Percentiles rank a stretch among this genome's conserved stretches.
These are phyloP conservation scores for Orgyia antiqua DNA, from an alignment of 2,888 invertebrate genomes.

Conservation along the genomic window DNA sequence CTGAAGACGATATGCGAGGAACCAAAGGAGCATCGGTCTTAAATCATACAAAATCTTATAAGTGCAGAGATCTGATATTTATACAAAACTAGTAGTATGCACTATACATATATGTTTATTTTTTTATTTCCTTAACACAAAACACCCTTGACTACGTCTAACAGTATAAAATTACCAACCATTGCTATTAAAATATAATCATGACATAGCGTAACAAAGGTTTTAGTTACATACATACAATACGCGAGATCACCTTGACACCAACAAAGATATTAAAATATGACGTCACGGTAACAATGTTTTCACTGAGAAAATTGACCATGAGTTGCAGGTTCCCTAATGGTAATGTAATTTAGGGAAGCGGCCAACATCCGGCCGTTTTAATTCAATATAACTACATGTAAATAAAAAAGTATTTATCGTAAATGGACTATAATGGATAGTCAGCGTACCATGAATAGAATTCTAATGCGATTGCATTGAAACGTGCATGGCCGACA, in stretches of 20 bases:
- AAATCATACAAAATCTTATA: no score
- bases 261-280: conserved; percentile 1
- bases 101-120: no score
- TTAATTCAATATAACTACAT: conserved; percentile 48
- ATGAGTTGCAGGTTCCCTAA: conserved; percentile 47
- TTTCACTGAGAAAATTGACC: conserved; percentile 27
- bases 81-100: no score
- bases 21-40: no score
- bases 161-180: no score
- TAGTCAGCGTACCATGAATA: conserved; percentile 44
- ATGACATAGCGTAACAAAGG: no score
- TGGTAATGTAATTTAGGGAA: conserved; percentile 49
- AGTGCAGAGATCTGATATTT: no score
- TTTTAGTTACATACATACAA: no score
- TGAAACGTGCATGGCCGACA: conserved; percentile 11
- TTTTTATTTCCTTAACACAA: no score
- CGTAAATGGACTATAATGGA: conserved; percentile 52
- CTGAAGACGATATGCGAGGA: no score
- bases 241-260: conserved; percentile 1
- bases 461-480: conserved; percentile 19
- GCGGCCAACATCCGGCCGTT: conserved; percentile 45
- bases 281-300: conserved; percentile 6
- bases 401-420: conserved; percentile 43
- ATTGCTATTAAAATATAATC: no score
- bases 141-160: no score